Conservation (phyloP, 2,888 invertebrate species). For the Drosophila leonis region DNA sequence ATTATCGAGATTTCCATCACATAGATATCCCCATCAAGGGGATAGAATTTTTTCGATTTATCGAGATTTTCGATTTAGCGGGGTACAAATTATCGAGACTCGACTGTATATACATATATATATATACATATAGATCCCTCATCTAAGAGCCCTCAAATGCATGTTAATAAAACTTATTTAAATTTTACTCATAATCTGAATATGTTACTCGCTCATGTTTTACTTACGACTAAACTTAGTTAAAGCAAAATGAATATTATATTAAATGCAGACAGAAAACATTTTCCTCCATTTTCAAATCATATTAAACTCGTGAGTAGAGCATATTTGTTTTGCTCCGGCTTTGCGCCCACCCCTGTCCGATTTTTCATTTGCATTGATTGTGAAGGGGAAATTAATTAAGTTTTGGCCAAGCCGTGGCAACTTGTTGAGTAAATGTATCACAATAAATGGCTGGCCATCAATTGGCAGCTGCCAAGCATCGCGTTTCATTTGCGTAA, state of each 20-base stretch:
- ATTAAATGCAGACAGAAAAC: background rate
- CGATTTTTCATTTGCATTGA: slow-evolving; percentile 46
- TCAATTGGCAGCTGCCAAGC: slow-evolving; percentile 46
- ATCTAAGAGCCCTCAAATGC: background rate
- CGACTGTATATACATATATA: too few species aligned
- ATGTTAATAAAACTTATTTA: background rate
- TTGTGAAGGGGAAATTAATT: slow-evolving; percentile 57
- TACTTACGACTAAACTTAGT: background rate
- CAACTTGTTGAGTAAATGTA: slow-evolving; percentile 58
- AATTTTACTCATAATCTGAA: background rate
- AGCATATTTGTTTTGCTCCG: background rate
- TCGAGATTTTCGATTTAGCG: too few species aligned
- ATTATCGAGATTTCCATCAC: too few species aligned
- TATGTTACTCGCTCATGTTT: background rate
- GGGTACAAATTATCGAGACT: too few species aligned
- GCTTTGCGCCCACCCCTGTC: background rate
- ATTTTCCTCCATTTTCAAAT: too few species aligned
- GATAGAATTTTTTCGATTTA: too few species aligned
- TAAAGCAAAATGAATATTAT: background rate
- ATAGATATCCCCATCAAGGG: too few species aligned
- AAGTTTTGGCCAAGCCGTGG: slow-evolving; percentile 33
- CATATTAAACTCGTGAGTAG: background rate
- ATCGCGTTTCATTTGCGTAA: slow-evolving; percentile 55
- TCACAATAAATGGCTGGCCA: slow-evolving; percentile 39
- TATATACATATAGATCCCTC: too few species aligned